A percentile compares a stretch with the other conserved stretches of the same genome.
phyloP scores from a whole-genome alignment of 2,888 invertebrate species.

The Drosophila mimetica region DNA sequence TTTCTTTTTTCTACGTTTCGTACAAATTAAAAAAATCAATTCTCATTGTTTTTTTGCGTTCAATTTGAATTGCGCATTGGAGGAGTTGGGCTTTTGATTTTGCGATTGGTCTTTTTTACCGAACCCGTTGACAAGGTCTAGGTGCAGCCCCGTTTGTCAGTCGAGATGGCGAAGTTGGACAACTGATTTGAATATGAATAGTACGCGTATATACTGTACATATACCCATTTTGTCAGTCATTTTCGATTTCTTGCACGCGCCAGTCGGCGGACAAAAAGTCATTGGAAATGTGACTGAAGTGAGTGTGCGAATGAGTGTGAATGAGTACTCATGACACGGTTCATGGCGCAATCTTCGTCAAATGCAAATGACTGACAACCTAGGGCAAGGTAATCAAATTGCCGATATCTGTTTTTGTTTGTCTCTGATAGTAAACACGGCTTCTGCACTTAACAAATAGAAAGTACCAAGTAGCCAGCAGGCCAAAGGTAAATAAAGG shows the following conservation, averaged over 20 bases:
- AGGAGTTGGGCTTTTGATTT: constrained; percentile 40
- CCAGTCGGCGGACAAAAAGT: constrained; percentile 45
- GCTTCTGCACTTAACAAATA: constrained; percentile 36
- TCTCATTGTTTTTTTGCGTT: constrained; percentile 53
- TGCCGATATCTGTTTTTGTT: background rate
- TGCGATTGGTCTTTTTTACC: constrained; percentile 34
- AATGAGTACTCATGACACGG: constrained; percentile 36
- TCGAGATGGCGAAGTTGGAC: constrained; percentile 63
- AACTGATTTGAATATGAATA: constrained; percentile 71
- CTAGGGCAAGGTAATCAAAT: constrained; percentile 45
- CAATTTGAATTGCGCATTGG: constrained; percentile 13
- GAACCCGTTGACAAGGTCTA: constrained; percentile 78
- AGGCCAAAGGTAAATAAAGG: background rate
- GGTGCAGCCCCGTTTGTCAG: constrained; percentile 71
- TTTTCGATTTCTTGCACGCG: constrained; percentile 74
- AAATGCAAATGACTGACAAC: constrained; percentile 42
- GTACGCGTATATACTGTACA: constrained; percentile 28
- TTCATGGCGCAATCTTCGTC: constrained; percentile 47
- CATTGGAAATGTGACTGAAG: constrained; percentile 54
- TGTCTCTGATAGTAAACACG: constrained; percentile 5
- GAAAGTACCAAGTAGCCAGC: constrained; percentile 18
- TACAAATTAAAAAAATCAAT: constrained; percentile 52
- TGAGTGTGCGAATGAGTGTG: constrained; percentile 34
- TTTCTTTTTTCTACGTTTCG: constrained; percentile 13
- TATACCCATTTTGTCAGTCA: constrained; percentile 53